Percentiles rank a stretch among this genome's conserved stretches.
These are phyloP conservation scores for Agrotis segetum DNA, from an alignment of 2,888 invertebrate species.

Conservation along the genomic window DNA sequence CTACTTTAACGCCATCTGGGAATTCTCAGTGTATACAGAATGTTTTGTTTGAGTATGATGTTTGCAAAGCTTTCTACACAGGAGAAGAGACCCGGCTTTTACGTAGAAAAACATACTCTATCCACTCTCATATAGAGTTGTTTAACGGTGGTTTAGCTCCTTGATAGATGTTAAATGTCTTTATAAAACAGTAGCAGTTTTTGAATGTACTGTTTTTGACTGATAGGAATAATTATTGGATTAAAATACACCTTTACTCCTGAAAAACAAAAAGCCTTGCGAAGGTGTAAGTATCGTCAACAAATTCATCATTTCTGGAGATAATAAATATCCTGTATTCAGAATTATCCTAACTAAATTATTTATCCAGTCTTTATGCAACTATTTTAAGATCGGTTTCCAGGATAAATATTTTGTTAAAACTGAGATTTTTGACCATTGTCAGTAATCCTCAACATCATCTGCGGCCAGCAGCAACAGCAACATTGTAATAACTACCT, in stretches of 20 bases:
- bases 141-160: constrained; percentile 19
- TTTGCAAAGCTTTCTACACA: constrained; percentile 61
- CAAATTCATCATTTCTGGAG: too few relatives aligned
- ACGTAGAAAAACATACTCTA: constrained; percentile 54
- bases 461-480: too few relatives aligned
- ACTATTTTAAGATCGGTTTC: too few relatives aligned
- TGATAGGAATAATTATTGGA: too few relatives aligned
- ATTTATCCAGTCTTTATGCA: too few relatives aligned
- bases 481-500: too few relatives aligned
- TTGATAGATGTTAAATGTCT: neutral
- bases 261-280: too few relatives aligned
- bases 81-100: constrained; percentile 46
- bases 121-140: constrained; percentile 14
- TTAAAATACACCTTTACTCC: neutral
- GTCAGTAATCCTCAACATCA: too few relatives aligned
- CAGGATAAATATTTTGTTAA: neutral
- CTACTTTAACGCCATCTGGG: constrained; percentile 55
- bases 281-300: too few relatives aligned
- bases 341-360: too few relatives aligned
- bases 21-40: constrained; percentile 54
- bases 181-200: neutral
- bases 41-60: constrained; percentile 64
- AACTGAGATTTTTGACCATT: too few relatives aligned
- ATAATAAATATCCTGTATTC: too few relatives aligned
- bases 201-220: neutral